Percentiles rank a stretch among this genome's conserved stretches.
These are phyloP conservation scores for Danaus melanippus DNA, from an alignment of 1,140 invertebrate genomes.

Conservation along the genomic window DNA sequence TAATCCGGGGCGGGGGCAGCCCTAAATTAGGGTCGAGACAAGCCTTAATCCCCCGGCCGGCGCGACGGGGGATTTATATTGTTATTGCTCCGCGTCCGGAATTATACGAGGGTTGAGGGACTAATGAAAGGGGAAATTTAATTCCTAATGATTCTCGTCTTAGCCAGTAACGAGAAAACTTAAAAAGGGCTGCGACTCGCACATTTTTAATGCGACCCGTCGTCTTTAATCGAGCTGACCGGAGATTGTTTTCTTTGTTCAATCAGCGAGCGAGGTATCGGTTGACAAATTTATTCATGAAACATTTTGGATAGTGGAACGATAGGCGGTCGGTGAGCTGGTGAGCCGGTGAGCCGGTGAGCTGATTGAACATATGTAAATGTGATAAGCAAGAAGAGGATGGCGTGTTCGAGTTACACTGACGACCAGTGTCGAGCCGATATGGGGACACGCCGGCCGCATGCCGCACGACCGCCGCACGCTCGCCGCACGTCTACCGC, in stretches of 20 bases:
- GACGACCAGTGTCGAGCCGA: conserved; percentile 26
- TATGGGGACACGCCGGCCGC: conserved; percentile 22
- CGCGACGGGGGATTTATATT: conserved; percentile 72
- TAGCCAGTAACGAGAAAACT: conserved; percentile 70
- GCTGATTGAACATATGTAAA: conserved; percentile 63
- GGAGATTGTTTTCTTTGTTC: conserved; percentile 54
- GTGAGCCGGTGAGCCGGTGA: conserved; percentile 17
- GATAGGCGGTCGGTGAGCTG: conserved; percentile 33
- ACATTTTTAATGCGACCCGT: conserved; percentile 61
- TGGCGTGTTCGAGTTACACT: conserved; percentile 24
- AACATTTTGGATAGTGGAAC: conserved; percentile 65
- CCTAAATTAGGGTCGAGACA: conserved; percentile 72
- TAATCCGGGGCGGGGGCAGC: conserved; percentile 69
- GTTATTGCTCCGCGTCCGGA: conserved; percentile 71
- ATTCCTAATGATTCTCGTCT: conserved; percentile 72
- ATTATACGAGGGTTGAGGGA: conserved; percentile 72
- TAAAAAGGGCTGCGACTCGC: conserved; percentile 64
- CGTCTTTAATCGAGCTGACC: conserved; percentile 28
- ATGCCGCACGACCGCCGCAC: conserved; percentile 21
- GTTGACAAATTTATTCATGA: conserved; percentile 69
- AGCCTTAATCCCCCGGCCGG: conserved; percentile 69
- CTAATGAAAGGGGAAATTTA: conserved; percentile 73
- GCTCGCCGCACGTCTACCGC: conserved; percentile 19
- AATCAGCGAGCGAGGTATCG: conserved; percentile 47
- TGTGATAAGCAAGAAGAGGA: conserved; percentile 60